Base-by-base conservation (phyloP, 2,113 vertebrate genomes). In the Vulpes vulpes region DNA sequence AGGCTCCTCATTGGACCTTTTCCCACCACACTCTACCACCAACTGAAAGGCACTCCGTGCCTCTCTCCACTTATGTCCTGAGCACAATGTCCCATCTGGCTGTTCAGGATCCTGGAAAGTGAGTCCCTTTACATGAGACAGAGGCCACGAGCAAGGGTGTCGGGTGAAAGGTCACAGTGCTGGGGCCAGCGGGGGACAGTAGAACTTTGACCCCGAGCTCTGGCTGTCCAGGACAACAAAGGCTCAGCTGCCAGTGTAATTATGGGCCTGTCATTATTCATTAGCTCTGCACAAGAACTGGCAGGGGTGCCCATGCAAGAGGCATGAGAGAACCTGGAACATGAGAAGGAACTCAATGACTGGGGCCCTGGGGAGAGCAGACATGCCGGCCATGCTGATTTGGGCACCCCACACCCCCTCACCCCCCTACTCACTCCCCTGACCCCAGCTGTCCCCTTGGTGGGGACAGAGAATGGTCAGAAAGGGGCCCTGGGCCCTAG, bases 21-120 rank as follows among this genome's bases (percentile, higher is more conserved):
- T 76, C 8, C n/a, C 2, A 11, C 5, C 5, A 64, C 43, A 3
- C 1, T 11, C 62, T 4, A 30, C 35, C 74, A 32, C 35, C 27
- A 9, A 22, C 73, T 7, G 11, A 22, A 65, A 85, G 23, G 9
- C 0, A 1, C 9, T 1, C 19, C 0, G 1, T 2, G n/a, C 94
- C 88, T 78, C 69, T 49, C 17, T 17, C 43, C 43, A 9, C 0
- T 6, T 53, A 32, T 1, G 0, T 49, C 62, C n/a, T 1, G 0
- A 55, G n/a, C 35, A 30, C 11, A 15, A 55, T 25, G 9, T 30
- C 16, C n/a, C 27, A 27, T 9, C 51, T 69, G 69, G 25, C 16
- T 23, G 4, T 25, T 65, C 27, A 5, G 51, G 53, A 71, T 32
- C 20, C 92, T 57, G 27, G 38, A 43, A 82, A 62, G 35, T 22